Evolutionary conservation across 2,113 vertebrate species (phyloP), one percentile per base, ranked within the genome.

Genomic region (Urocynchramus pylzowi): DNA sequence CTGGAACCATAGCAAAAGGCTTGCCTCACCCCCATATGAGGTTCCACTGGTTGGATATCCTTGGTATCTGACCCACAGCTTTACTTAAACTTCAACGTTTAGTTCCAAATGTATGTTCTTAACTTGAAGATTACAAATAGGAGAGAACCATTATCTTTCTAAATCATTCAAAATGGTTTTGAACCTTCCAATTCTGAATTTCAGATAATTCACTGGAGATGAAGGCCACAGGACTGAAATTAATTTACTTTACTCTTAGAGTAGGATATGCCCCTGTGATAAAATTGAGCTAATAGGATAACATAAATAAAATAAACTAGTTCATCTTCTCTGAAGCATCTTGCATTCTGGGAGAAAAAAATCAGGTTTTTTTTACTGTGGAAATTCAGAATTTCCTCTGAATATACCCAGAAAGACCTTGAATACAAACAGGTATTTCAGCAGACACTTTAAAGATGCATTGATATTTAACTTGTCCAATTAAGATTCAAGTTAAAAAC

Each of bases 1-100:
- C 4, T 7, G 12, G 3, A 90, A 24, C 23, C 1, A 2, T 13
- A 75, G 22, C 21, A 75, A 52, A 47, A 75, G 16, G 13, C 7
- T 64, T n/a, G 5, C 45, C 28, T 53, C 17, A 53, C 2, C 10
- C 18, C 8, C 6, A 4, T 37, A 16, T 14, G 9, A 9, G 1
- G 6, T 67, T 57, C 52, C 12, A 45, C 7, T n/a, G 16, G 11
- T 37, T 78, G n/a, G 31, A 61, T 69, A 78, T 31, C 28, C 26
- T 79, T 81, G 10, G 11, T 23, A 70, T 78, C 11, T 2, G 6
- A 68, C 3, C 3, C 7, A 20, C 22, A 49, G 20, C 10, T 88
- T 90, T 79, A 37, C 44, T 82, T 75, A 53, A 85, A 35, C 12
- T 50, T 79, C 42, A 67, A 10, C 30, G 5, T 60, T 76, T 90